A percentile compares a stretch with the other conserved stretches of the same genome.
phyloP scores from a whole-genome alignment of 2,797 vertebrate species.

The Sebastolobus altivelis region DNA sequence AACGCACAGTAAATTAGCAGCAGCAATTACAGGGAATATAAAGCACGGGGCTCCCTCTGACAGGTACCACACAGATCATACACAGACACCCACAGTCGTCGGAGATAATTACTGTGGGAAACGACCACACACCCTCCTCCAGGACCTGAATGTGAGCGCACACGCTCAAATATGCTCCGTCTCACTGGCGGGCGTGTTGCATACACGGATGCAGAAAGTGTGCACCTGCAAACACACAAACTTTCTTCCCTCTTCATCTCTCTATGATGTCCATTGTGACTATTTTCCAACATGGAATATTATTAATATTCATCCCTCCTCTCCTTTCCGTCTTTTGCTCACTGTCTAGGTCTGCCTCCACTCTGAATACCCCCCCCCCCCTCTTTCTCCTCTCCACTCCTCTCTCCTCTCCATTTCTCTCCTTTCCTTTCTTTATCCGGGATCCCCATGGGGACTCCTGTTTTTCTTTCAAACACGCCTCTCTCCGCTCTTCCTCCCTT shows the following conservation, averaged over 20 bases:
- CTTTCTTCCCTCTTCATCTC: conserved; percentile 81
- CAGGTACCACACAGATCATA: conserved; percentile 85
- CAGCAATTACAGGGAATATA: conserved; percentile 86
- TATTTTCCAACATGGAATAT: conserved; percentile 69
- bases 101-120: conserved; percentile 83
- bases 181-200: conserved; percentile 44
- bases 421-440: conserved; percentile 76
- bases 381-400: conserved; percentile 52
- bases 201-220: conserved; percentile 12
- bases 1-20: conserved; percentile 87
- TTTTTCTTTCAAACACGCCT: conserved; percentile 85
- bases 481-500: conserved; percentile 83
- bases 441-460: conserved; percentile 85
- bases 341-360: conserved; percentile 76
- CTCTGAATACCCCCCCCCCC: conserved; percentile 57
- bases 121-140: conserved; percentile 75
- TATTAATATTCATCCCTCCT: conserved; percentile 87
- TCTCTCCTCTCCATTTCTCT: conserved; percentile 80
- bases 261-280: conserved; percentile 87
- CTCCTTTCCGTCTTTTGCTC: conserved; percentile 82
- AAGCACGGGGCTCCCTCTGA: conserved; percentile 78
- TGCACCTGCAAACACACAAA: conserved; percentile 51
- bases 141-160: conserved; percentile 55
- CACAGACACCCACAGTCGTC: conserved; percentile 78
- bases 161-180: conserved; percentile 60